phyloP scores from a whole-genome alignment of 2,888 invertebrate species.

The Willowsia nigromaculata region DNA sequence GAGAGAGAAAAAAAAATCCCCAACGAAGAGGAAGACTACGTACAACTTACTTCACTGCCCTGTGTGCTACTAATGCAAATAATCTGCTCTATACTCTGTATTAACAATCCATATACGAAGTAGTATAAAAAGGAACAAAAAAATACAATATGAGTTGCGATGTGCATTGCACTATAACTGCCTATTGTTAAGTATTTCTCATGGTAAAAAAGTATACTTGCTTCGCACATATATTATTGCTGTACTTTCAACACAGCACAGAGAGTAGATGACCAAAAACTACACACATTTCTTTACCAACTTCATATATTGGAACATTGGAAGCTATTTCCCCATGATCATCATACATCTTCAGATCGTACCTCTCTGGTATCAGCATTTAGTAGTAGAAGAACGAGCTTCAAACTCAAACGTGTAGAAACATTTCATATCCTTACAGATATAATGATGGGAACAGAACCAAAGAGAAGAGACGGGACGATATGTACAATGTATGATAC shows the following conservation, averaged over 20 bases:
- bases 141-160: not conserved
- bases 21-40: slow-evolving; percentile 26
- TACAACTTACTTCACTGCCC: not conserved
- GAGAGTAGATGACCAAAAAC: not conserved
- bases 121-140: no score
- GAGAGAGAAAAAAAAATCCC: not conserved
- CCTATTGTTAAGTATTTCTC: not conserved
- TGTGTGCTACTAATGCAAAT: slow-evolving; percentile 24
- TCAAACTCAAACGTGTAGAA: no score
- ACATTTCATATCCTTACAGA: no score
- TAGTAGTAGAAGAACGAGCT: no score
- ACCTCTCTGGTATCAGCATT: no score
- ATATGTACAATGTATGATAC: no score
- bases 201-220: not conserved
- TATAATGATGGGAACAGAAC: no score
- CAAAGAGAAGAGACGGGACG: no score
- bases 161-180: not conserved
- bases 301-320: not conserved
- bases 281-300: not conserved
- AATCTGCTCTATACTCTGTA: not conserved
- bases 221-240: not conserved
- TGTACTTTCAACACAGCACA: no score
- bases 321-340: not conserved
- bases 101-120: no score
- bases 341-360: not conserved